These are phyloP conservation scores for Drosophila eohydei DNA, from an alignment of 2,888 invertebrate genomes.

Conservation along the genomic window DNA sequence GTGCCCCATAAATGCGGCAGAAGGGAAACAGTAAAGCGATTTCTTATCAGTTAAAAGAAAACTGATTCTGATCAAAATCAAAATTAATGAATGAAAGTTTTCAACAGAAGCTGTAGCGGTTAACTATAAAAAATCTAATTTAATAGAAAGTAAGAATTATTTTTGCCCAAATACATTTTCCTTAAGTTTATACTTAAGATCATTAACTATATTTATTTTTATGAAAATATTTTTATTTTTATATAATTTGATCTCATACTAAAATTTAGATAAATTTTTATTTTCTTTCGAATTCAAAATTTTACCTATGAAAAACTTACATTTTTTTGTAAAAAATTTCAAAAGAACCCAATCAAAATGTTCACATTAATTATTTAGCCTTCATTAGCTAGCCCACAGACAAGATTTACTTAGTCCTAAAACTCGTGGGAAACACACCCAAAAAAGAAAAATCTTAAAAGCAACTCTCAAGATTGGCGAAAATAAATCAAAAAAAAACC, in stretches of 20 bases:
- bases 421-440: constrained; percentile 58
- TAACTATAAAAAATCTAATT: background rate
- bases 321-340: background rate
- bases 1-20: constrained; percentile 47
- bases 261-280: background rate
- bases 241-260: too few relatives aligned
- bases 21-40: constrained; percentile 38
- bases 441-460: constrained; percentile 15
- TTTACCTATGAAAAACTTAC: background rate
- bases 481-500: constrained; percentile 54
- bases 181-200: too few relatives aligned
- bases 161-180: too few relatives aligned
- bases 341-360: background rate
- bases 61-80: constrained; percentile 8
- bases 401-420: constrained; percentile 40
- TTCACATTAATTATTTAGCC: constrained; percentile 1
- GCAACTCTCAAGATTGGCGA: constrained; percentile 25
- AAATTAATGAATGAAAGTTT: constrained; percentile 32
- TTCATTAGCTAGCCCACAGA: constrained; percentile 7
- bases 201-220: too few relatives aligned
- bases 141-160: background rate
- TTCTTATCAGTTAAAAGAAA: constrained; percentile 32
- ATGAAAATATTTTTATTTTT: too few relatives aligned
- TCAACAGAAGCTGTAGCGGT: background rate
- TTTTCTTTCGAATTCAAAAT: background rate